Evolutionary conservation across 2,888 invertebrate species (phyloP).

Genomic region (Nomada ruficornis): DNA sequence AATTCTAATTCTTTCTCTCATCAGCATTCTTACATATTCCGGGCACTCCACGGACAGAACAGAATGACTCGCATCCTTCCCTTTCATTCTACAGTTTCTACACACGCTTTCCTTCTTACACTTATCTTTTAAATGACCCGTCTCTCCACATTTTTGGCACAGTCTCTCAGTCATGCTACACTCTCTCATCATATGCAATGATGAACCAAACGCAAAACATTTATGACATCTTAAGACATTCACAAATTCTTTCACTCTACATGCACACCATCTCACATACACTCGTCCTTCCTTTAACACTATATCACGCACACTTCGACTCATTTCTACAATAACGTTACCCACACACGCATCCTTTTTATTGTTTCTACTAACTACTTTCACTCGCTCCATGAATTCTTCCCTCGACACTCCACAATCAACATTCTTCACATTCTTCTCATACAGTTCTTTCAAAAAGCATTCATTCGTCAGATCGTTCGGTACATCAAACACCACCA

Average conservation of each 20-base stretch:
- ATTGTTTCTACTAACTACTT: too few species aligned
- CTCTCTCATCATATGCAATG: constrained; percentile 14
- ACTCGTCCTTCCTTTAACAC: neutral
- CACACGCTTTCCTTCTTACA: neutral
- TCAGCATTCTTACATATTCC: neutral
- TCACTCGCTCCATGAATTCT: too few species aligned
- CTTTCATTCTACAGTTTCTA: neutral
- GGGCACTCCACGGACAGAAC: neutral
- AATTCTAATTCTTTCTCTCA: neutral
- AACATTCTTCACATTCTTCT: neutral
- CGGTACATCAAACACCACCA: constrained; percentile 11
- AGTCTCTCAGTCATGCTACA: neutral
- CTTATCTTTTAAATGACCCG: too few species aligned
- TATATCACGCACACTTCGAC: neutral
- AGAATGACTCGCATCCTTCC: neutral
- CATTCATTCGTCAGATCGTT: constrained; percentile 2
- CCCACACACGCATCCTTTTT: neutral
- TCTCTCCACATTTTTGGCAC: neutral
- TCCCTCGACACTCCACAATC: neutral
- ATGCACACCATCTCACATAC: too few species aligned
- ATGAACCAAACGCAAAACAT: neutral
- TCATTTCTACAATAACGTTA: neutral
- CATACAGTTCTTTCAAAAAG: constrained; percentile 10
- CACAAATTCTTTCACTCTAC: too few species aligned
- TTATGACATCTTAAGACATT: too few species aligned